Conservation (phyloP, 2,888 invertebrate genomes). For the Drosophila nr. medialis region DNA sequence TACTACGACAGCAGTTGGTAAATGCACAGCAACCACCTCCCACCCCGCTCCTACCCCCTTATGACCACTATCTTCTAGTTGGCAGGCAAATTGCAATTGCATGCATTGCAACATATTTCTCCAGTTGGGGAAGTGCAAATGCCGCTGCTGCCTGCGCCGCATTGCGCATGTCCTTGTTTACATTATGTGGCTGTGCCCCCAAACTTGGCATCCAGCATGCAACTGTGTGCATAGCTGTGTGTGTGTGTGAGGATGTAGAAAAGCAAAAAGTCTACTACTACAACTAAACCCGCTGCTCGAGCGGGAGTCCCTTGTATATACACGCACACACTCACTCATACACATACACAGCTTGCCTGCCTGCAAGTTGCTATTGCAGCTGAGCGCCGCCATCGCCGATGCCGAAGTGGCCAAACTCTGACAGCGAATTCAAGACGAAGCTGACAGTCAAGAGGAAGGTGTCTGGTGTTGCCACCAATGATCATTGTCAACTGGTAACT, state of each 20-base stretch:
- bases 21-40: conserved; percentile 28
- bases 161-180: conserved; percentile 79
- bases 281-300: conserved; percentile 58
- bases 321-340: conserved; percentile 1
- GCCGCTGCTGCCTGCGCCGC: conserved; percentile 22
- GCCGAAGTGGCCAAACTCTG: conserved; percentile 20
- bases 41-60: conserved; percentile 4
- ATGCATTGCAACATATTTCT: conserved; percentile 69
- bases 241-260: conserved; percentile 67
- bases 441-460: not conserved
- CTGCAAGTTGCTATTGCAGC: conserved; percentile 52
- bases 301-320: conserved; percentile 7
- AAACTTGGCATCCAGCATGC: conserved; percentile 44
- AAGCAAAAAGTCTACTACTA: conserved; percentile 77
- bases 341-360: conserved; percentile 20
- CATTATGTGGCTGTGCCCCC: conserved; percentile 70
- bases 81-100: conserved; percentile 75
- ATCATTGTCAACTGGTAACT: conserved; percentile 4
- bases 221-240: conserved; percentile 31
- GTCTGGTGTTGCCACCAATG: not conserved
- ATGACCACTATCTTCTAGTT: conserved; percentile 72
- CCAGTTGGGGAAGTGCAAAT: conserved; percentile 72
- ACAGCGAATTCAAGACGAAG: conserved; percentile 25
- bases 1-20: conserved; percentile 42
- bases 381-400: conserved; percentile 55